These are phyloP conservation scores for Neotoma lepida DNA, from an alignment of 2,113 vertebrate genomes.

Conservation along the genomic window DNA sequence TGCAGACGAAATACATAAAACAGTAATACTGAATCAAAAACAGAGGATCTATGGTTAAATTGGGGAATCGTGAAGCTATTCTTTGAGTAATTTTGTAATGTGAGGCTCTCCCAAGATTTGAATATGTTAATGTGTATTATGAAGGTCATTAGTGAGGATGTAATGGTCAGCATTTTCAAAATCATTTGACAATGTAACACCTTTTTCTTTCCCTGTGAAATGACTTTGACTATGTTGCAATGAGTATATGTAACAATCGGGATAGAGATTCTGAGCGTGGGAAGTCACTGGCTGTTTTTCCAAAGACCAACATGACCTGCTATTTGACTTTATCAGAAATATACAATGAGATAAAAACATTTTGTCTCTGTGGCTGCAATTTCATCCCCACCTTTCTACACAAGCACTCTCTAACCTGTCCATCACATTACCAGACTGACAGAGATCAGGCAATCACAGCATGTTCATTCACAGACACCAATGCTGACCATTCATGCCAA, in stretches of 20 bases:
- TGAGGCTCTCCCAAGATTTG: neutral
- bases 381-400: conserved; percentile 46
- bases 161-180: neutral
- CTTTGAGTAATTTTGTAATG: neutral
- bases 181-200: conserved; percentile 22
- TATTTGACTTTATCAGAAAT: conserved; percentile 59
- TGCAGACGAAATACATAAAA: neutral
- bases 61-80: neutral
- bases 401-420: neutral
- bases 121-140: neutral
- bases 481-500: neutral
- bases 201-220: neutral
- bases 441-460: conserved; percentile 23
- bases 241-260: neutral
- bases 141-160: neutral
- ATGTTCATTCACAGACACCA: conserved; percentile 50
- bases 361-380: conserved; percentile 43
- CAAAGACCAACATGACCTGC: neutral
- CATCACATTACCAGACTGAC: neutral
- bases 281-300: conserved; percentile 38
- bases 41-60: neutral
- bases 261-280: neutral
- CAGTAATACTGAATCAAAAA: neutral
- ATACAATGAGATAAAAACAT: conserved; percentile 58
- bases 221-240: conserved; percentile 15